Evolutionary conservation across 2,113 vertebrate genomes (phyloP).

Genomic region (Catagonus wagneri): DNA sequence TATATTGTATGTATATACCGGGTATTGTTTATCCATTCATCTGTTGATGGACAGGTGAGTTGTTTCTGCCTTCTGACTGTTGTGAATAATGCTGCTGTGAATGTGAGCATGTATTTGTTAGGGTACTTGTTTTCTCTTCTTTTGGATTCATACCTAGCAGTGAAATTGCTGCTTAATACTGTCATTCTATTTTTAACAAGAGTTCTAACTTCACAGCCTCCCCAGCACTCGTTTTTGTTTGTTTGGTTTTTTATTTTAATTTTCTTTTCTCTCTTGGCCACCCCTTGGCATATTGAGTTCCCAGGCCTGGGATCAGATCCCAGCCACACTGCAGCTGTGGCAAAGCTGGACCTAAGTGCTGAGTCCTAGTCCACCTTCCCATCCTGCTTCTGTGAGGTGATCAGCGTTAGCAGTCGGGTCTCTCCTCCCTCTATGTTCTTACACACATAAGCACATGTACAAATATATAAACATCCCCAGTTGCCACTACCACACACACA

Average conservation of each 20-base stretch:
- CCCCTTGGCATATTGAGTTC: too few species aligned
- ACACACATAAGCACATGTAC: neutral
- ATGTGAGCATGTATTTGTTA: neutral
- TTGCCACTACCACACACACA: neutral
- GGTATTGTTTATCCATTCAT: neutral
- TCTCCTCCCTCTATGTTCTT: neutral
- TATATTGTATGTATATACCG: neutral
- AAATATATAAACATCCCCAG: neutral
- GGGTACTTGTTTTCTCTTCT: neutral
- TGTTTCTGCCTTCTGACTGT: neutral
- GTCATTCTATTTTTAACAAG: neutral
- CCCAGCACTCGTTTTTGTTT: neutral
- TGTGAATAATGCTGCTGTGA: neutral
- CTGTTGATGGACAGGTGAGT: neutral
- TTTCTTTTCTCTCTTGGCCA: too few species aligned
- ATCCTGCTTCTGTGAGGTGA: neutral
- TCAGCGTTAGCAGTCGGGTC: neutral
- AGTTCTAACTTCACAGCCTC: neutral
- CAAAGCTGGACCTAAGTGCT: too few species aligned
- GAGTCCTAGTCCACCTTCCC: too few species aligned
- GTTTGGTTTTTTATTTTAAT: neutral
- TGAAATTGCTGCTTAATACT: neutral
- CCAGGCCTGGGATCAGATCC: too few species aligned
- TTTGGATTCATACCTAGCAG: neutral
- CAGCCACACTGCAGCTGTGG: too few species aligned